Conservation (phyloP, 2,113 vertebrate species). For the Stegastes partitus region DNA sequence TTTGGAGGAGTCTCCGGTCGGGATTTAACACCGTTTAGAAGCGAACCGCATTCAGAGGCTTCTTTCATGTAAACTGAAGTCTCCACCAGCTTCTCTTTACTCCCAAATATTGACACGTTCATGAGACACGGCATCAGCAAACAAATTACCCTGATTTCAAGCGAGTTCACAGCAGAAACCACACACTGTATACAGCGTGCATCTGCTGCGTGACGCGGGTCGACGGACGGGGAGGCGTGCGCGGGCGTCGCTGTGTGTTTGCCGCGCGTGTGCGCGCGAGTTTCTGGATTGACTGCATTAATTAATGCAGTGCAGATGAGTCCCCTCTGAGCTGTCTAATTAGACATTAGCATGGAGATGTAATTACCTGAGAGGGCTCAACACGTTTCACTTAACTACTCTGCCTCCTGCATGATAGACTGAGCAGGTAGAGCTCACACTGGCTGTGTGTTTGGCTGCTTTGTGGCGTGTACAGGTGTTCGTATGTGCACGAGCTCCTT, state of each 20-base stretch:
- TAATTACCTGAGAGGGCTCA: slow-evolving; percentile 82
- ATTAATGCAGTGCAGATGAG: slow-evolving; percentile 78
- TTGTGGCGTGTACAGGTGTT: not conserved
- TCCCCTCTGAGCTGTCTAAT: slow-evolving; percentile 79
- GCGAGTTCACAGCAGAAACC: not conserved
- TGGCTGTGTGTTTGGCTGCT: slow-evolving; percentile 5
- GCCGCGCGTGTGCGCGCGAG: slow-evolving; percentile 26
- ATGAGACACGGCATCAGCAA: not conserved
- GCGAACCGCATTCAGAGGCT: not conserved
- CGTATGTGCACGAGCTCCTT: not conserved
- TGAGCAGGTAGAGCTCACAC: slow-evolving; percentile 43
- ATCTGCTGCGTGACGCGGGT: not conserved
- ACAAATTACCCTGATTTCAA: slow-evolving; percentile 28
- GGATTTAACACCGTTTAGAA: no score
- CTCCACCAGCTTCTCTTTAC: not conserved
- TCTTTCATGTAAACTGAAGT: not conserved
- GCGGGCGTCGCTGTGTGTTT: not conserved
- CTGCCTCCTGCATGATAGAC: slow-evolving; percentile 63
- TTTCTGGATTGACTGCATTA: slow-evolving; percentile 74
- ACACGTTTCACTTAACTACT: slow-evolving; percentile 77
- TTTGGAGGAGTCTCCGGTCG: not conserved
- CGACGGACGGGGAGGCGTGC: slow-evolving; percentile 8
- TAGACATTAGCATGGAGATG: slow-evolving; percentile 81
- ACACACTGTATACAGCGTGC: slow-evolving; percentile 10
- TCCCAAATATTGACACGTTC: slow-evolving; percentile 34